phyloP scores from a whole-genome alignment of 2,888 invertebrate genomes.

The Lutraria lutraria region DNA sequence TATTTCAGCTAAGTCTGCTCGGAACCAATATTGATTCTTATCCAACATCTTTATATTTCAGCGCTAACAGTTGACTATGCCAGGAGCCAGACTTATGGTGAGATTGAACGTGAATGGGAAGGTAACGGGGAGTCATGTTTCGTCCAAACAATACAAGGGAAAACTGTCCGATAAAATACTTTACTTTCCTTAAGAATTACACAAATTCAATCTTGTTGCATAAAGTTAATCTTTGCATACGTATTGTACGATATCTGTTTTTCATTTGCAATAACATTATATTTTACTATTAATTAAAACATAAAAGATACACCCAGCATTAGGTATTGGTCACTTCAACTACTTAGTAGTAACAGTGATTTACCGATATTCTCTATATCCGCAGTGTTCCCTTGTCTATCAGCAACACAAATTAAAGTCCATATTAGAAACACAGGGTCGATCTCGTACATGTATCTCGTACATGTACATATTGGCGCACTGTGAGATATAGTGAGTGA shows the following conservation, averaged over 20 bases:
- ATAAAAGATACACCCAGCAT: too few species aligned
- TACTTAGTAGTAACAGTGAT: neutral
- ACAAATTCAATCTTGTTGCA: neutral
- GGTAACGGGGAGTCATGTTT: conserved; percentile 56
- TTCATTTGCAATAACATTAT: neutral
- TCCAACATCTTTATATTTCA: conserved; percentile 40
- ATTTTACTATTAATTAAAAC: neutral
- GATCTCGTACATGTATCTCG: too few species aligned
- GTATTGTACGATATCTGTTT: neutral
- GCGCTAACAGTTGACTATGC: conserved; percentile 60
- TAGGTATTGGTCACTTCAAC: neutral
- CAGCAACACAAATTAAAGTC: too few species aligned
- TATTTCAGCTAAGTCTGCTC: neutral
- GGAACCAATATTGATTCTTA: neutral
- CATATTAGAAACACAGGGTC: too few species aligned
- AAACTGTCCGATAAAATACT: conserved; percentile 26
- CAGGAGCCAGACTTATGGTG: conserved; percentile 57
- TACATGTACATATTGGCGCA: too few species aligned
- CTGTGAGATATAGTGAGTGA: too few species aligned
- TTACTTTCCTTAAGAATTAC: neutral
- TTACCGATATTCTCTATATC: neutral
- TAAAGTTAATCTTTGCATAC: neutral
- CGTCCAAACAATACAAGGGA: conserved; percentile 43
- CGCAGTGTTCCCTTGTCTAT: conserved; percentile 42
- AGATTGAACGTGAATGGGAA: conserved; percentile 50